Conservation (phyloP, 2,888 invertebrate species). For the Diogma glabrata region DNA sequence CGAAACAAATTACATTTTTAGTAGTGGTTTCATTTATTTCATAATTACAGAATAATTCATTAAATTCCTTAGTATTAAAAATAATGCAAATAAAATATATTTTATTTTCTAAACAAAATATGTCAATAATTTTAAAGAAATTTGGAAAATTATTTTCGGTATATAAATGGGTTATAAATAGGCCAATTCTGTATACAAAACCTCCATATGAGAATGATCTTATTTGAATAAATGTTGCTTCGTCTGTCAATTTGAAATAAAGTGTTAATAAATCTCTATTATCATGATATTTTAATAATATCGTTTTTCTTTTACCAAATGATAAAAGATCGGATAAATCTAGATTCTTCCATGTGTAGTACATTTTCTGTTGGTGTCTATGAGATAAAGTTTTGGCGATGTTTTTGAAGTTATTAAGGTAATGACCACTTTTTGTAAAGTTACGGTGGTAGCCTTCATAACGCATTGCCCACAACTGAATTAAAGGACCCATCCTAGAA, state of each 20-base stretch:
- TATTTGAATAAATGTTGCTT: not conserved
- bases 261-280: not conserved
- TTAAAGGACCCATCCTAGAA: not conserved
- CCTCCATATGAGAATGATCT: not conserved
- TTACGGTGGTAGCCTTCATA: slow-evolving; percentile 6
- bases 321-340: not conserved
- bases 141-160: not conserved
- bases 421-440: not conserved
- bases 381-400: slow-evolving; percentile 2
- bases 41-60: not conserved
- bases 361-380: slow-evolving; percentile 9
- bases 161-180: not conserved
- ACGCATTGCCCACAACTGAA: slow-evolving; percentile 6
- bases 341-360: not conserved
- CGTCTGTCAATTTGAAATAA: not conserved
- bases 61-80: not conserved
- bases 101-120: not conserved
- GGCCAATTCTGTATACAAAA: not conserved
- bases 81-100: not conserved
- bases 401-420: slow-evolving; percentile 7
- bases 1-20: not conserved
- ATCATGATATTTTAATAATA: not conserved
- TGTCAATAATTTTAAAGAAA: not conserved
- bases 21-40: not conserved
- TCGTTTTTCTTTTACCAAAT: not conserved